phyloP scores from a whole-genome alignment of 2,888 invertebrate genomes.

The Mamestra brassicae region DNA sequence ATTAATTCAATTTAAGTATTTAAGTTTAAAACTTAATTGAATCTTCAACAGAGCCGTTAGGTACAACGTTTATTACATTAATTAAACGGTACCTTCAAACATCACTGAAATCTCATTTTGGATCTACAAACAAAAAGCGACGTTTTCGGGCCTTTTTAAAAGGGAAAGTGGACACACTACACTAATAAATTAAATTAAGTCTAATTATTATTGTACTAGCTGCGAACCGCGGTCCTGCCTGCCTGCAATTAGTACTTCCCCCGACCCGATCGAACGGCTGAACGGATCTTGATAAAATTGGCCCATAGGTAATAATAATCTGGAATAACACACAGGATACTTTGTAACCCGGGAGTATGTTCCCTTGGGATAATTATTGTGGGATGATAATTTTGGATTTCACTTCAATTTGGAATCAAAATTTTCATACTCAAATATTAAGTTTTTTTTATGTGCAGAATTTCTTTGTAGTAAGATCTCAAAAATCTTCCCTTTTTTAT shows the following conservation, averaged over 20 bases:
- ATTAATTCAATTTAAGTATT: constrained; percentile 66
- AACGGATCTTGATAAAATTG: too few species aligned
- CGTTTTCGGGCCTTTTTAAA: constrained; percentile 46
- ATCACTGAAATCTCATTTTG: constrained; percentile 66
- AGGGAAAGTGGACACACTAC: constrained; percentile 32
- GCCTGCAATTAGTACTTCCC: neutral
- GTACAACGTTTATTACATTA: constrained; percentile 68
- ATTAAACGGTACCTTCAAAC: constrained; percentile 67
- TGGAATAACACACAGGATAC: too few species aligned
- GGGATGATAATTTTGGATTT: too few species aligned
- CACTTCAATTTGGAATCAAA: too few species aligned
- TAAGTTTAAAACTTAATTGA: constrained; percentile 69
- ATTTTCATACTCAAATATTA: too few species aligned
- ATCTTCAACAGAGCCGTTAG: constrained; percentile 62
- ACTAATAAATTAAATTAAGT: constrained; percentile 46
- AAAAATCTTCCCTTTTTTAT: too few species aligned
- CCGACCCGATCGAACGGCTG: too few species aligned
- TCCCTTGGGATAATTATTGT: too few species aligned
- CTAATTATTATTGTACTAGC: constrained; percentile 33
- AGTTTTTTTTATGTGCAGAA: too few species aligned
- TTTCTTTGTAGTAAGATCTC: too few species aligned
- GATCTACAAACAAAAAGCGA: constrained; percentile 59
- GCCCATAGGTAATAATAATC: too few species aligned
- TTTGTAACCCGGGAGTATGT: too few species aligned
- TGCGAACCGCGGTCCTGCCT: neutral